phyloP scores from a whole-genome alignment of 2,888 invertebrate species.

The Dorcus hopei region DNA sequence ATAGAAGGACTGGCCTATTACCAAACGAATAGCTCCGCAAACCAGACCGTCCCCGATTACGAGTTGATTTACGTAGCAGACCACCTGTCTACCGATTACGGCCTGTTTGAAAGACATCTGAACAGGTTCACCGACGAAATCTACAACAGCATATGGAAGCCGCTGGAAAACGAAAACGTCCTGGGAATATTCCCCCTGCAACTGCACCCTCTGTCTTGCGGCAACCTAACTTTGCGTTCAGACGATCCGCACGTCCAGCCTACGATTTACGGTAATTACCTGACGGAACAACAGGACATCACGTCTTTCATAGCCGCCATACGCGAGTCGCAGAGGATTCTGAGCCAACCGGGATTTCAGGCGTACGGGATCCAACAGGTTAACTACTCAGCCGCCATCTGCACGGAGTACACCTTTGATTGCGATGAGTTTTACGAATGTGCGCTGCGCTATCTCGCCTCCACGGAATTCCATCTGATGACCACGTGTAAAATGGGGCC shows the following conservation, averaged over 20 bases:
- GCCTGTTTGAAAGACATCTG: slow-evolving; percentile 37
- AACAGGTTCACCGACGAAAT: slow-evolving; percentile 58
- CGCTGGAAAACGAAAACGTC: slow-evolving; percentile 48
- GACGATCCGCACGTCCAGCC: slow-evolving; percentile 71
- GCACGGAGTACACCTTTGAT: slow-evolving; percentile 43
- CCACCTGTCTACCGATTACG: slow-evolving; percentile 34
- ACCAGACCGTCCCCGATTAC: slow-evolving; percentile 59
- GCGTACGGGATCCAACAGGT: slow-evolving; percentile 48
- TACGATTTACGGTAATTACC: slow-evolving; percentile 73
- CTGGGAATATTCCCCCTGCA: slow-evolving; percentile 61
- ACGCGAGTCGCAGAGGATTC: slow-evolving; percentile 51
- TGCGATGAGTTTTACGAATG: slow-evolving; percentile 56
- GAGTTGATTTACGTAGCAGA: slow-evolving; percentile 66
- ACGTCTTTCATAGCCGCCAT: slow-evolving; percentile 44
- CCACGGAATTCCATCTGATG: slow-evolving; percentile 54
- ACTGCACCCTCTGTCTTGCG: slow-evolving; percentile 68
- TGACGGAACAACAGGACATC: slow-evolving; percentile 55
- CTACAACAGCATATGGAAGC: slow-evolving; percentile 56
- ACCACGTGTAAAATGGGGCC: slow-evolving; percentile 60
- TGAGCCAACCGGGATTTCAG: slow-evolving; percentile 50
- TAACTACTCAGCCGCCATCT: slow-evolving; percentile 52
- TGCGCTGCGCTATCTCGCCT: slow-evolving; percentile 48
- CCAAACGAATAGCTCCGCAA: slow-evolving; percentile 55
- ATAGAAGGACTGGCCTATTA: slow-evolving; percentile 58
- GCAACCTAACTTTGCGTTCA: slow-evolving; percentile 64